phyloP scores from a whole-genome alignment of 37 sponge, comb jelly and placozoan genomes.

The Axinella damicornis region DNA sequence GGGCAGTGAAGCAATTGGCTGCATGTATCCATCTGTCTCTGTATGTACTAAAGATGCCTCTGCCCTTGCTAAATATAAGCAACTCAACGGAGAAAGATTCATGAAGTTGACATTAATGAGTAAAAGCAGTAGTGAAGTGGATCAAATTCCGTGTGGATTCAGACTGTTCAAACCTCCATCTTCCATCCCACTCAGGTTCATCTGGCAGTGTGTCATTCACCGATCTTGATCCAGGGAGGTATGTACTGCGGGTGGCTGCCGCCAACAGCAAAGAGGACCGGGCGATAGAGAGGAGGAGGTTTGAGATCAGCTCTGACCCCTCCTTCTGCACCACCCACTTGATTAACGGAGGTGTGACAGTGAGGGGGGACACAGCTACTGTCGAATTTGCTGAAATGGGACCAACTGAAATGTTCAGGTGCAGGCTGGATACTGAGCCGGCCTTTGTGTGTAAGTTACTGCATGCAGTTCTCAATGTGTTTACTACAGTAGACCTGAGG shows the following conservation, averaged over 20 bases:
- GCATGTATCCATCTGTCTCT: too few relatives aligned
- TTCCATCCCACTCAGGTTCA: neutral
- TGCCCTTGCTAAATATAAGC: too few relatives aligned
- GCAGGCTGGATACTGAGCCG: neutral
- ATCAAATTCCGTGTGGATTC: too few relatives aligned
- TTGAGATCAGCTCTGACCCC: slow-evolving; percentile 4
- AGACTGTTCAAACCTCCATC: neutral
- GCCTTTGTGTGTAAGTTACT: neutral
- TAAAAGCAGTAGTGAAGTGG: too few relatives aligned
- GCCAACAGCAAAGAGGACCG: neutral
- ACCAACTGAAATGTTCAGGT: neutral
- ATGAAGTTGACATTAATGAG: too few relatives aligned
- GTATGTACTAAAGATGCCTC: too few relatives aligned
- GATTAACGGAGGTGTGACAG: neutral
- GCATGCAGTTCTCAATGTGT: neutral
- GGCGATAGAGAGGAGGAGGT: neutral
- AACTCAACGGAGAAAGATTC: too few relatives aligned
- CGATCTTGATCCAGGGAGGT: neutral
- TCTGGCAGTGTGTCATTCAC: neutral
- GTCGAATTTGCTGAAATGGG: slow-evolving; percentile 11
- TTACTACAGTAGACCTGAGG: neutral
- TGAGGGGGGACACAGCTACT: neutral
- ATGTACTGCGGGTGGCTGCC: neutral
- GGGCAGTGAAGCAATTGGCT: too few relatives aligned
- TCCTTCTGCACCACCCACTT: slow-evolving; percentile 16